Conservation (phyloP, 1,140 invertebrate genomes). For the Mesaphorura yosii region DNA sequence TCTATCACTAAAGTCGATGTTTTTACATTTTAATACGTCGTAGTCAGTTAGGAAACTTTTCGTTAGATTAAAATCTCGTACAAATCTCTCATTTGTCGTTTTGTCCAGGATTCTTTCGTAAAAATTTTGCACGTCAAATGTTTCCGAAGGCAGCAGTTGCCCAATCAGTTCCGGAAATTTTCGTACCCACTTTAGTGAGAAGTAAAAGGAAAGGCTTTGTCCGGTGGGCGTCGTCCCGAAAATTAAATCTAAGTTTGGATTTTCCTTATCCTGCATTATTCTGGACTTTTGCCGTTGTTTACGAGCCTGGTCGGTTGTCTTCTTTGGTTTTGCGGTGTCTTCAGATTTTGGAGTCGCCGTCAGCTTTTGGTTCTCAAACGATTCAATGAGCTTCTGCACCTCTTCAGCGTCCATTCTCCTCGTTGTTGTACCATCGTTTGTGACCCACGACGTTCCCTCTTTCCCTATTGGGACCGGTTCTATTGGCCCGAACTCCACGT, state of each 20-base stretch:
- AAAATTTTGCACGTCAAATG: conserved; percentile 28
- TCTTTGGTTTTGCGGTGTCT: background rate
- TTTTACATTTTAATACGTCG: conserved; percentile 20
- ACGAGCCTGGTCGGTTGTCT: background rate
- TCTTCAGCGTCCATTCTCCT: background rate
- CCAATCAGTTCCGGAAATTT: conserved; percentile 27
- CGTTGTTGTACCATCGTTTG: background rate
- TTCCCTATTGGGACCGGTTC: too few species aligned
- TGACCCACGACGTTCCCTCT: too few species aligned
- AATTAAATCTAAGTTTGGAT: conserved; percentile 26
- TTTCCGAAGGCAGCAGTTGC: conserved; percentile 29
- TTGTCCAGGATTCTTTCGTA: conserved; percentile 21
- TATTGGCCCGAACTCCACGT: too few species aligned
- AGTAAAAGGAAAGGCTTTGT: conserved; percentile 25
- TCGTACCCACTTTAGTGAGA: conserved; percentile 26
- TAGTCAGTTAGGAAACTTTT: conserved; percentile 14
- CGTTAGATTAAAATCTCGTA: conserved; percentile 22
- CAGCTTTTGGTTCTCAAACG: conserved; percentile 3
- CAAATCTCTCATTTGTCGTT: conserved; percentile 18
- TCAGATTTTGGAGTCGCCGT: background rate
- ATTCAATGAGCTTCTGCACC: background rate
- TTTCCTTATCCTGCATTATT: conserved; percentile 2
- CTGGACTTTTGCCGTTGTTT: background rate
- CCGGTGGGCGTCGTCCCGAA: conserved; percentile 18
- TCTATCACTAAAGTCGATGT: conserved; percentile 19